Percentiles rank a stretch among this genome's conserved stretches.
phyloP scores from a whole-genome alignment of 2,888 invertebrate genomes.

The Calameuta pallipes region DNA sequence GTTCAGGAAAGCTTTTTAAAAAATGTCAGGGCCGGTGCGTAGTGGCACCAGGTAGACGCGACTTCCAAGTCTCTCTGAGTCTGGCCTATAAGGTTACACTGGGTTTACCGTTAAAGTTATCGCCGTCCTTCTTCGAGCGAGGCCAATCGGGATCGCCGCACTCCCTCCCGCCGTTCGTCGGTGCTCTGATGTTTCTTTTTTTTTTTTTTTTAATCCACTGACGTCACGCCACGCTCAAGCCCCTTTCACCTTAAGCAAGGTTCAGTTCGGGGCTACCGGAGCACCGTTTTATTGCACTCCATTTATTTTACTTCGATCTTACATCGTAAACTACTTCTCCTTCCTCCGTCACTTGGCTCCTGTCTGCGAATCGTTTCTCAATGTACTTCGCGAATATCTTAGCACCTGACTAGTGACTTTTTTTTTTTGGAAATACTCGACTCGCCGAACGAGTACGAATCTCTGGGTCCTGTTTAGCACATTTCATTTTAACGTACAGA shows the following conservation, averaged over 20 bases:
- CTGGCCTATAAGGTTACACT: constrained; percentile 55
- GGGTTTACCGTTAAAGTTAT: constrained; percentile 59
- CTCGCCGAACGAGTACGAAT: neutral
- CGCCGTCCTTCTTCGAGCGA: constrained; percentile 29
- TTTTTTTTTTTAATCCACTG: constrained; percentile 28
- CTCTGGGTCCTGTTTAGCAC: neutral
- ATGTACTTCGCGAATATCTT: neutral
- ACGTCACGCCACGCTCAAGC: constrained; percentile 37
- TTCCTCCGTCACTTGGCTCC: neutral
- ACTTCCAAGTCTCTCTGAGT: constrained; percentile 28
- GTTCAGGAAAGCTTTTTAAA: neutral
- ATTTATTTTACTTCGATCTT: neutral
- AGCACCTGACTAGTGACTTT: neutral
- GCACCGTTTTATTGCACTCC: constrained; percentile 1
- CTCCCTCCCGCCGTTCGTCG: constrained; percentile 2
- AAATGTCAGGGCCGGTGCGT: neutral
- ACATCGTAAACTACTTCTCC: neutral
- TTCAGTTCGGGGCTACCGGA: constrained; percentile 15
- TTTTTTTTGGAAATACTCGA: neutral
- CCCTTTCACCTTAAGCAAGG: constrained; percentile 47
- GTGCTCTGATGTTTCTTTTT: neutral
- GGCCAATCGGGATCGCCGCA: constrained; percentile 38
- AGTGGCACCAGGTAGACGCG: neutral
- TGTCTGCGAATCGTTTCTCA: neutral
- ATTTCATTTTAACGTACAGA: neutral